Conservation (phyloP, 2,888 invertebrate species). For the Stenodema calcarata region DNA sequence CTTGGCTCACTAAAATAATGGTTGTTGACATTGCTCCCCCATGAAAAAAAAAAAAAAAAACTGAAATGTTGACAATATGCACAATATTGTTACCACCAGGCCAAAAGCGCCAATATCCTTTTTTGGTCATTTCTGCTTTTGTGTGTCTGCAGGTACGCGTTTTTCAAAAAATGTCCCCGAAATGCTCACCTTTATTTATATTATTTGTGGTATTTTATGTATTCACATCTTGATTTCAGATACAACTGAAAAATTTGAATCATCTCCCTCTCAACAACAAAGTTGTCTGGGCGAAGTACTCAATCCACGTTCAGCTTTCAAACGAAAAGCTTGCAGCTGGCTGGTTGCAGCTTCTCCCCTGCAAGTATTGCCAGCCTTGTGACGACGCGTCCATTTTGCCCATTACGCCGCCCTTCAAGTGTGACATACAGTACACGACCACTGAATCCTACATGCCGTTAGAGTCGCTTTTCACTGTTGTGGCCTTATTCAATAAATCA, state of each 20-base stretch:
- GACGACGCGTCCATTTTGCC: neutral
- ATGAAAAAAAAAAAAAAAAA: no score
- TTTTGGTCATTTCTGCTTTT: no score
- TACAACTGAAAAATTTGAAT: neutral
- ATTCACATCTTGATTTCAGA: neutral
- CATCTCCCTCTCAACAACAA: neutral
- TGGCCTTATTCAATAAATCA: neutral
- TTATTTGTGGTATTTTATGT: no score
- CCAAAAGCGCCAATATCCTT: no score
- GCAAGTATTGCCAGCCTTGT: conserved; percentile 31
- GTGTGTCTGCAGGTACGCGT: no score
- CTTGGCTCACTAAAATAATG: no score
- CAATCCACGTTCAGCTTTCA: conserved; percentile 20
- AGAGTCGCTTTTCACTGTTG: conserved; percentile 20
- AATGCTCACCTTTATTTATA: no score
- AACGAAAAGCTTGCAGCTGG: no score
- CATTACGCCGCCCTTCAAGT: conserved; percentile 13
- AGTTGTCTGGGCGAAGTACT: conserved; percentile 14
- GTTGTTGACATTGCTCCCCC: no score
- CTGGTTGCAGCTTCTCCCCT: neutral
- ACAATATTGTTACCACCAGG: no score
- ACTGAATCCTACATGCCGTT: neutral
- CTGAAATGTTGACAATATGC: no score
- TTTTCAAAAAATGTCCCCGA: no score
- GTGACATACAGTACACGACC: conserved; percentile 28